Percentiles rank a stretch among this genome's conserved stretches.
These are phyloP conservation scores for Apogon hyalosoma DNA, from an alignment of 2,797 vertebrate genomes.

Conservation along the genomic window DNA sequence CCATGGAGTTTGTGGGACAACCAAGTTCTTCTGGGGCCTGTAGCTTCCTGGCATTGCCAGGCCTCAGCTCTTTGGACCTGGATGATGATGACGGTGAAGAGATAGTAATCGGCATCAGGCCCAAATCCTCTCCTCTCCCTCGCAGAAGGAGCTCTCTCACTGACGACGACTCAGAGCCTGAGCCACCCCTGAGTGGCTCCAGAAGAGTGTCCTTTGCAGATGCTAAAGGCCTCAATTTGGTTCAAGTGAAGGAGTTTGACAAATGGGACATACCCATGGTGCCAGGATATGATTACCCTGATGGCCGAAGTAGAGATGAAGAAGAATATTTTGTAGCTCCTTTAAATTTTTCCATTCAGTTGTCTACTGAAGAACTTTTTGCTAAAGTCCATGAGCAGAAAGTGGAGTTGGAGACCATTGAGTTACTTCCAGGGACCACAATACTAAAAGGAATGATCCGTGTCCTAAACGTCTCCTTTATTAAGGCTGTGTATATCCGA, in stretches of 20 bases:
- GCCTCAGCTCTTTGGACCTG: constrained; percentile 72
- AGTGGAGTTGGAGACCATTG: constrained; percentile 86
- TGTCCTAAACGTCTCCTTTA: constrained; percentile 93
- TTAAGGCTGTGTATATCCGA: constrained; percentile 90
- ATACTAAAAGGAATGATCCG: constrained; percentile 89
- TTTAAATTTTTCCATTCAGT: constrained; percentile 82
- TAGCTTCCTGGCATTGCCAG: constrained; percentile 63
- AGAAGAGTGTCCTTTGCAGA: constrained; percentile 97
- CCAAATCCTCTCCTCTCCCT: constrained; percentile 90
- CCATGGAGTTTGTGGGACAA: constrained; percentile 91
- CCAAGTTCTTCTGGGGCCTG: constrained; percentile 73
- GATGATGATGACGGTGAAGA: constrained; percentile 85
- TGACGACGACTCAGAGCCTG: constrained; percentile 87
- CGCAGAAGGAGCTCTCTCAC: constrained; percentile 85
- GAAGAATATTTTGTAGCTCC: constrained; percentile 87
- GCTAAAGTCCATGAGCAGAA: constrained; percentile 87
- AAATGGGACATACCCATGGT: constrained; percentile 84
- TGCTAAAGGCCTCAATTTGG: constrained; percentile 91
- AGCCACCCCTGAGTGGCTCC: constrained; percentile 70
- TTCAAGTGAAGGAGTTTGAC: constrained; percentile 94
- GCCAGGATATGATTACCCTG: constrained; percentile 66
- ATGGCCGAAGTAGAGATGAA: constrained; percentile 72
- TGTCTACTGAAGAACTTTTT: constrained; percentile 84
- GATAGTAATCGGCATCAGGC: constrained; percentile 83
- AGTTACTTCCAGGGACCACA: constrained; percentile 87